These are phyloP conservation scores for Spongilla lacustris DNA, from an alignment of 37 sponge, comb jelly and placozoan genomes.

Conservation along the genomic window DNA sequence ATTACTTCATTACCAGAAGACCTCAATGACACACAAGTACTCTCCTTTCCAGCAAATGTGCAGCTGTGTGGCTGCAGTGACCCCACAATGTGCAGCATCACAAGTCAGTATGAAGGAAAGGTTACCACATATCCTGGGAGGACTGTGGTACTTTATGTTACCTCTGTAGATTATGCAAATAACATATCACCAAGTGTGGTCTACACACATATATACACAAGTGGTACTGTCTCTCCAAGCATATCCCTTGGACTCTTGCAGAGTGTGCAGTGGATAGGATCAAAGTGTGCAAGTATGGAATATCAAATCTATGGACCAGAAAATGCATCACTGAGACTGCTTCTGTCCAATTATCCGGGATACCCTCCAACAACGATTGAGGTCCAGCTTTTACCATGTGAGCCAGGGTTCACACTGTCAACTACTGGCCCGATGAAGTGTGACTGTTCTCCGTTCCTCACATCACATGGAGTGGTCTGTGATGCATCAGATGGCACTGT, in stretches of 20 bases:
- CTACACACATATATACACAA: neutral
- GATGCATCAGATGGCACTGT: conserved; percentile 27
- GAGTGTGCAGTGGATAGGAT: neutral
- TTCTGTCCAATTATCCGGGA: conserved; percentile 2
- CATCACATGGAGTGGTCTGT: conserved; percentile 2
- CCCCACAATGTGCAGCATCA: neutral
- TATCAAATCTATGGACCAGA: conserved; percentile 37
- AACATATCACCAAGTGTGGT: neutral
- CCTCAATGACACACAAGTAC: neutral
- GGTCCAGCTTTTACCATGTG: neutral
- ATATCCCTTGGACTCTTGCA: neutral
- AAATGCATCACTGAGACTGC: neutral
- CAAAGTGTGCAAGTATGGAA: neutral
- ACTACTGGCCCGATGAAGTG: neutral
- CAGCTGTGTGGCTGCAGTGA: too few species aligned
- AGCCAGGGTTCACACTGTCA: neutral
- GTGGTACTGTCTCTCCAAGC: neutral
- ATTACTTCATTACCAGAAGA: neutral
- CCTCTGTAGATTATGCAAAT: neutral
- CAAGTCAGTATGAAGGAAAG: neutral
- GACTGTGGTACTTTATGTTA: neutral
- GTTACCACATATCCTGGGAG: neutral
- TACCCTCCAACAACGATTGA: neutral
- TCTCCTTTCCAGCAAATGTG: neutral
- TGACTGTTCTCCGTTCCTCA: neutral